Evolutionary conservation across 1,140 invertebrate species (phyloP), one percentile per base, ranked within the genome.

Genomic region (Drosophila repleta): DNA sequence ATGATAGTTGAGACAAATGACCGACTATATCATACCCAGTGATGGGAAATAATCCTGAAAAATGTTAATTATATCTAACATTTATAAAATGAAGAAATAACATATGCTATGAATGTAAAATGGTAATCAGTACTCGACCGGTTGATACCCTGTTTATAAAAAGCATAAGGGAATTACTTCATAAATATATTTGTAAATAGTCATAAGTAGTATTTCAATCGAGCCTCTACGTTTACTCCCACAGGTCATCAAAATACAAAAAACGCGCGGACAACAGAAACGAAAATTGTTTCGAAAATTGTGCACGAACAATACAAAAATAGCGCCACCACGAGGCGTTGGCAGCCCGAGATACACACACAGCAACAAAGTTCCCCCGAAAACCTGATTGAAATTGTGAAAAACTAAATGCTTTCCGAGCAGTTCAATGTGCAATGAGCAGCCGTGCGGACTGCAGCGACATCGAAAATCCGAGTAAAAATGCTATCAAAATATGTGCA

Each of bases 351-450:
- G 65, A 66, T 73, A 45, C 32, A 64, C 49, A 56, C 63, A 64
- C 32, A 18, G n/a, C n/a, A 24, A 48, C 15, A 48, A 48, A 48
- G 13, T 21, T 26, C n/a, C 18, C 41, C 53, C 66, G 69, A 69
- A 79, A 87, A 74, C 82, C 67, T 71, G 65, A 78, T 79, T 75
- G 82, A 85, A 85, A 87, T 81, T 81, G 62, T 49, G 21, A 71
- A 70, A 65, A 79, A 70, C 24, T 51, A 79, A 84, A 73, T 55
- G 61, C 68, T 87, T 83, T 52, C 32, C 29, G 35, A 80, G 66
- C 81, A 85, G 82, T 85, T 81, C 65, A 62, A 72, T 63, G 69
- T 81, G 77, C 82, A 85, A 81, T 78, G 83, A 70, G 83, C 69
- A 24, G 55, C 45, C 49, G 62, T 32, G 39, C 62, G 75, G 45